Evolutionary conservation across 2,888 invertebrate species (phyloP).

Genomic region (Halictus ligatus): DNA sequence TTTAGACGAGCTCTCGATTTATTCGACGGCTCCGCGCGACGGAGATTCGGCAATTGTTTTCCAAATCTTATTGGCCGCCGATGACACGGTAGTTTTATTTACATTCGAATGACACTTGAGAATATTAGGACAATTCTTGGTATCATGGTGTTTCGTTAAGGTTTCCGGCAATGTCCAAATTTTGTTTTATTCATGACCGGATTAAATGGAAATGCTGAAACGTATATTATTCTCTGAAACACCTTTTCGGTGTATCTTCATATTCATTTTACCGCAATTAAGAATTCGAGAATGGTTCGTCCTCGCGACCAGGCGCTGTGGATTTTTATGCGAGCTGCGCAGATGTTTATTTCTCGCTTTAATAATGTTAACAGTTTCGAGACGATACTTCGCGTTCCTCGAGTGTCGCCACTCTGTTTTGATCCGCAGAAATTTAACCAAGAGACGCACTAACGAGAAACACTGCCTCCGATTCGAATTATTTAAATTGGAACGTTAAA

Average conservation of each 20-base stretch:
- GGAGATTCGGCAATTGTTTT: conserved; percentile 24
- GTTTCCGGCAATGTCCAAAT: too few species aligned
- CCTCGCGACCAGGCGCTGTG: neutral
- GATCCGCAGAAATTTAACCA: too few species aligned
- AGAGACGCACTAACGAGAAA: neutral
- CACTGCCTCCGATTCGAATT: neutral
- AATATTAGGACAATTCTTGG: neutral
- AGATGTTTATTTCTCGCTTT: neutral
- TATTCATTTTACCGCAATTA: neutral
- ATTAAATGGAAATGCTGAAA: too few species aligned
- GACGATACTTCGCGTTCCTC: neutral
- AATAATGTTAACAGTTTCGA: neutral
- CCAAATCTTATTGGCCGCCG: neutral
- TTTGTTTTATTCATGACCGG: too few species aligned
- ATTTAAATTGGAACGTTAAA: neutral
- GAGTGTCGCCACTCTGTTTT: too few species aligned
- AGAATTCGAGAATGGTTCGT: neutral
- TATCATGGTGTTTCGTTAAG: too few species aligned
- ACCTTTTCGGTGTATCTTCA: neutral
- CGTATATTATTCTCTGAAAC: neutral
- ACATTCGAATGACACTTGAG: neutral
- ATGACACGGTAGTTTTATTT: neutral
- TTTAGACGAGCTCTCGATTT: conserved; percentile 57
- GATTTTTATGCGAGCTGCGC: neutral
- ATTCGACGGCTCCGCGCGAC: conserved; percentile 5